These are phyloP conservation scores for Brevimyrus niger DNA, from an alignment of 2,113 vertebrate species.

Conservation along the genomic window DNA sequence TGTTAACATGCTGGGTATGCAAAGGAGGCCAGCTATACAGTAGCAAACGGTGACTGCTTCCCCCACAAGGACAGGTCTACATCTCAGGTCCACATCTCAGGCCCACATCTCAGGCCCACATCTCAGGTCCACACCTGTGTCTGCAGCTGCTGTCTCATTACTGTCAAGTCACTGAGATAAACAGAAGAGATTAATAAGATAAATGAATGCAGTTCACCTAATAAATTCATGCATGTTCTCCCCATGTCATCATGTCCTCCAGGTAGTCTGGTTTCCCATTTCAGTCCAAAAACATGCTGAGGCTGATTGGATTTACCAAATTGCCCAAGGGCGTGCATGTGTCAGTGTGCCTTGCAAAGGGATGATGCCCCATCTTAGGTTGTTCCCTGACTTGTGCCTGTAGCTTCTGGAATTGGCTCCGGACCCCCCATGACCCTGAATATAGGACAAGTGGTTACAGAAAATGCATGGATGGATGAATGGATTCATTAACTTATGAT, in stretches of 20 bases:
- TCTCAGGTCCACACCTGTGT: background rate
- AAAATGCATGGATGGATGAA: background rate
- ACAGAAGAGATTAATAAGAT: background rate
- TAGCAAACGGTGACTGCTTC: background rate
- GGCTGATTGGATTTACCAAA: background rate
- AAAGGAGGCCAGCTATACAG: background rate
- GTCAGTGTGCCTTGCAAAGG: background rate
- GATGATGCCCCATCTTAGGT: background rate
- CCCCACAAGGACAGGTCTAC: background rate
- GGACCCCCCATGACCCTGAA: background rate
- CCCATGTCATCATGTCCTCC: background rate
- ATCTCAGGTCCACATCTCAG: background rate
- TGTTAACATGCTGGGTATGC: background rate
- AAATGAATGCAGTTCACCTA: background rate
- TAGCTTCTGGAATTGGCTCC: background rate
- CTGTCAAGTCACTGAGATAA: background rate
- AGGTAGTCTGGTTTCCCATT: background rate
- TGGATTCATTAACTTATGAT: background rate
- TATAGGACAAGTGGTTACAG: background rate
- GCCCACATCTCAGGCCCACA: background rate
- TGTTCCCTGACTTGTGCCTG: background rate
- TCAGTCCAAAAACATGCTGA: background rate
- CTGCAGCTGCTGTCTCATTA: background rate
- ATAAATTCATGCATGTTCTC: background rate
- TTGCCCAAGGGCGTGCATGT: background rate